Percentiles rank a stretch among this genome's conserved stretches.
These are phyloP conservation scores for Xyrauchen texanus DNA, from an alignment of 2,113 vertebrate genomes.

Conservation along the genomic window DNA sequence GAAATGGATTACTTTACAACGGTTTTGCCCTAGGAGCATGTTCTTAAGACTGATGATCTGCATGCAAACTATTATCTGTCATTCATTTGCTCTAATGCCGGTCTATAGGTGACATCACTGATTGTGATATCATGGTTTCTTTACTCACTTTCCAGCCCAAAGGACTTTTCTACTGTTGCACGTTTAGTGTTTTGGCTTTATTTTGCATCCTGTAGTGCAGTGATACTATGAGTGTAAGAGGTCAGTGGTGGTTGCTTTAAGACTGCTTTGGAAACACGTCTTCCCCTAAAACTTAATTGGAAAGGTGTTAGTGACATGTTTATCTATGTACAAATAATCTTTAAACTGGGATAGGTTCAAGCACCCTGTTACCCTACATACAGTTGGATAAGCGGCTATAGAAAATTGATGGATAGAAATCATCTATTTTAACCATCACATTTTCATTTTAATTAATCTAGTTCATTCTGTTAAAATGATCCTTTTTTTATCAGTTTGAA, in stretches of 20 bases:
- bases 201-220: not conserved
- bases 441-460: no score
- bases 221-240: constrained; percentile 12
- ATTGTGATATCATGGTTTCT: not conserved
- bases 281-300: not conserved
- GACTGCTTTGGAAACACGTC: not conserved
- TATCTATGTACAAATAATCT: not conserved
- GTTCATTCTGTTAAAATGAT: no score
- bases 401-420: no score
- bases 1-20: constrained; percentile 41
- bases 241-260: not conserved
- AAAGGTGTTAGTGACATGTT: not conserved
- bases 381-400: no score
- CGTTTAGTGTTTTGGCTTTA: not conserved
- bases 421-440: no score
- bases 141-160: constrained; percentile 25
- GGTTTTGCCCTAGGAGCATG: constrained; percentile 2
- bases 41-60: constrained; percentile 19
- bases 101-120: not conserved
- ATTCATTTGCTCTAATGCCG: not conserved
- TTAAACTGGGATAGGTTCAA: no score
- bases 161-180: constrained; percentile 11
- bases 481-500: no score
- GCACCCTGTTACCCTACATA: no score
- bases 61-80: not conserved